Evolutionary conservation across 2,888 invertebrate species (phyloP).

Genomic region (Ectropis crepuscularia): DNA sequence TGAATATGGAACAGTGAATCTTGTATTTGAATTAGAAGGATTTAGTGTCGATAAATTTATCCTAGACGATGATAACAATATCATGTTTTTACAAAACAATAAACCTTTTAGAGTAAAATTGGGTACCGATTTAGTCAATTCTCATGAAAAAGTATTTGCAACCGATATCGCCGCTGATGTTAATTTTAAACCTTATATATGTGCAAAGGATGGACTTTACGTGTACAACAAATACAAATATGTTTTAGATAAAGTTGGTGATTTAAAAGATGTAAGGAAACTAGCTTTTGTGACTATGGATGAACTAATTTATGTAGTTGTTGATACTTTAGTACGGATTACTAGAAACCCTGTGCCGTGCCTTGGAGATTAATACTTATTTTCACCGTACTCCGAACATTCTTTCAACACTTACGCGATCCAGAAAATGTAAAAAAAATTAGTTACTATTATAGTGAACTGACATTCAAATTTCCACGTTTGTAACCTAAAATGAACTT

Average conservation of each 20-base stretch:
- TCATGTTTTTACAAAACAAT: constrained; percentile 62
- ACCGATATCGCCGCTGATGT: constrained; percentile 59
- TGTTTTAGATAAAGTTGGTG: constrained; percentile 65
- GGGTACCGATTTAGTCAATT: constrained; percentile 63
- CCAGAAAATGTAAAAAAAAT: no score
- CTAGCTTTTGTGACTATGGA: constrained; percentile 63
- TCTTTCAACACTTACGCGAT: no score
- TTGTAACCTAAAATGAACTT: no score
- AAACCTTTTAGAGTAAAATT: constrained; percentile 64
- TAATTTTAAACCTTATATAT: constrained; percentile 58
- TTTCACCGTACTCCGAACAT: no score
- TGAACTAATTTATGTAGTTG: constrained; percentile 66
- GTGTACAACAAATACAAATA: constrained; percentile 74
- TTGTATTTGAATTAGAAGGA: constrained; percentile 58
- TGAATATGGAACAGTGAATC: constrained; percentile 57
- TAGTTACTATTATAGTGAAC: no score
- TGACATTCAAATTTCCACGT: no score
- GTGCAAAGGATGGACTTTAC: constrained; percentile 63
- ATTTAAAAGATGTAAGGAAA: constrained; percentile 60
- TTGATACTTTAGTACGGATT: constrained; percentile 65
- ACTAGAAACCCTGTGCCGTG: constrained; percentile 47
- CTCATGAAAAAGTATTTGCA: constrained; percentile 55
- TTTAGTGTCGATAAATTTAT: constrained; percentile 61
- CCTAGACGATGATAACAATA: constrained; percentile 68
- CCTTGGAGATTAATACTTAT: constrained; percentile 5